Base-by-base conservation (phyloP, 2,113 vertebrate species). In the Penelope pileata region DNA sequence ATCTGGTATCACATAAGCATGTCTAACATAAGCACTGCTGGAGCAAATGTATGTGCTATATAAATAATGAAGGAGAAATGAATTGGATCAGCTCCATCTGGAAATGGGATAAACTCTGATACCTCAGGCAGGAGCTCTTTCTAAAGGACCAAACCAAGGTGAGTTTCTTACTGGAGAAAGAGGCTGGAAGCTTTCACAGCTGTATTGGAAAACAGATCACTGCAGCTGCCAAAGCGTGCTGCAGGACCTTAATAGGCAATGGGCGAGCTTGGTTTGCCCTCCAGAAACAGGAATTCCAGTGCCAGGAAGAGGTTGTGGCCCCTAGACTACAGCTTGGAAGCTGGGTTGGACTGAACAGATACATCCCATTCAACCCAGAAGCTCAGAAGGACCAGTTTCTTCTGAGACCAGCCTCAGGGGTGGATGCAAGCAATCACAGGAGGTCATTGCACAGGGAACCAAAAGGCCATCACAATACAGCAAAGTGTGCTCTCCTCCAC, bases 61-160 rank as follows among this genome's bases (percentile, higher is more conserved):
- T 75, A 92, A 94, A 91, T 64, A 93, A 78, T 9, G 47, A 58
- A 42, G 54, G 83, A 93, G 83, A 60, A 88, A 69, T 68, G 91
- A 40, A 51, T 83, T 91, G 89, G 86, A 88, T 78, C 88, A 48
- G 4, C 42, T 89, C 81, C 89, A 68, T 53, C 89, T 95, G 77
- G 74, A 73, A 92, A 76, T 0, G 8, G 86, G 36, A 40, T 42
- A 16, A 91, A 79, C 43, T 75, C 60, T 67, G 48, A 40, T 19
- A 0, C 26, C 59, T 48, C 64, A 86, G 63, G 32, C 82, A 68
- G 74, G 27, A 77, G 54, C 48, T 53, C 12, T 62, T 83, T 67
- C 32, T 26, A 16, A 24, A 48, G 60, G 23, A 75, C 48, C 48
- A 79, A 36, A 56, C 11, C 0, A 1, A 68, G 58, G 58, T 69